Base-by-base conservation (phyloP, 2,888 invertebrate genomes). In the Ichneumoninae sp. region DNA sequence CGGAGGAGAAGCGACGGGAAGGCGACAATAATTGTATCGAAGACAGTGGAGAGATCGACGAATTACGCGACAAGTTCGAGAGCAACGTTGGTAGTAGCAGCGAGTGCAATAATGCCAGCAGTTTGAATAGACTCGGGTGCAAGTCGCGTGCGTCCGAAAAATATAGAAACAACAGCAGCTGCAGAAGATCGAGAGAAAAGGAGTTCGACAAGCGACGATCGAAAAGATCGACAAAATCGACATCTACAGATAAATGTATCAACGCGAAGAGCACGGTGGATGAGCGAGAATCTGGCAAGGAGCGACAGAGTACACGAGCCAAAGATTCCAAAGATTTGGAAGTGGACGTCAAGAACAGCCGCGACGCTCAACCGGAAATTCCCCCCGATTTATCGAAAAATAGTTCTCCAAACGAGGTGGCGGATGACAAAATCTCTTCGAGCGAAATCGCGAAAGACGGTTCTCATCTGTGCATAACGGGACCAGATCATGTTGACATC, bases 1-100 rank as follows among this genome's bases (percentile, higher is more conserved):
- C 77, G 30, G 88, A 89, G n/a, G 75, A 75, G 16, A 78, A 79
- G 66, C 52, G 68, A 44, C 71, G 52, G 16, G 69, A 74, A 19
- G 66, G 66, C 7, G 44, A 54, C 30, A 30, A 76, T 26, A 30
- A 62, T 60, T 69, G n/a, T 50, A 16, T 7, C 13, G 57, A 71
- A 22, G 26, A 62, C 8, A 8, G 19, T 13, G 60, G 16, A 0
- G 71, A 40, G 16, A 50, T 66, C 54, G 13, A 7, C n/a, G 75
- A 82, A 71, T 33, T n/a, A n/a, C 71, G 82, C 5, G 68, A 40
- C 0, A 72, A 26, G 16, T 26, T 69, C 13, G 62, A 76, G 76
- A 71, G 6, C 16, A 71, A 68, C 72, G 33, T 62, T 68, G n/a
- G 16, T 36, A 50, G 44, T 33, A 72, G 30, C 22, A 77, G 36